A percentile compares a stretch with the other conserved stretches of the same genome.
Evolutionary conservation across 2,888 invertebrate genomes (phyloP).

Genomic region (Mellilla xanthometata): DNA sequence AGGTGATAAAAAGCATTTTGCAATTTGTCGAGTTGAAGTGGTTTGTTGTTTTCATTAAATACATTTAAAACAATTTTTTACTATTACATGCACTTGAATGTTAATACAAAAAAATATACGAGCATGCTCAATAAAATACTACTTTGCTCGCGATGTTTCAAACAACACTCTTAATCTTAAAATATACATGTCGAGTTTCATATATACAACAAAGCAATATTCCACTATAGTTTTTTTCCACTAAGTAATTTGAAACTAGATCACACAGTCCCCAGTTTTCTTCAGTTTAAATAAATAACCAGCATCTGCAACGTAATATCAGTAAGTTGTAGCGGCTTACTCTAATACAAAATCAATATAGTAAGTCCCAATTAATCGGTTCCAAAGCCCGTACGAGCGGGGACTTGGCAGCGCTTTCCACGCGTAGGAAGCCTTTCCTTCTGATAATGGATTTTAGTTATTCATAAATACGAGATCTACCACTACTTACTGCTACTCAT

Average conservation of each 20-base stretch:
- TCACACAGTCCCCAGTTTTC: constrained; percentile 7
- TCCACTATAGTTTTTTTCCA: not conserved
- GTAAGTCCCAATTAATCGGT: constrained; percentile 73
- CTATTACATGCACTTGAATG: too few relatives aligned
- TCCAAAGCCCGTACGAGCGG: constrained; percentile 52
- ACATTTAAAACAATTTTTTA: too few relatives aligned
- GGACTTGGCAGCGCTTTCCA: constrained; percentile 41
- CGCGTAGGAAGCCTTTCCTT: constrained; percentile 33
- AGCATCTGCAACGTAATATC: constrained; percentile 56
- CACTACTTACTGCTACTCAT: not conserved
- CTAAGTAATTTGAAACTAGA: constrained; percentile 8
- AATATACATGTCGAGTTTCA: too few relatives aligned
- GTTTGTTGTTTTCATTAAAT: too few relatives aligned
- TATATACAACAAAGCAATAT: not conserved
- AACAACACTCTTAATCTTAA: too few relatives aligned
- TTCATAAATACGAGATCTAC: constrained; percentile 38
- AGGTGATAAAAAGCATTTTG: not conserved
- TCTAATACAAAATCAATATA: constrained; percentile 77
- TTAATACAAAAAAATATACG: too few relatives aligned
- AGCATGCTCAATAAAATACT: too few relatives aligned
- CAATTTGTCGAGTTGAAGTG: not conserved
- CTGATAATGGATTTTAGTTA: constrained; percentile 49
- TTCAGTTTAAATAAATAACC: constrained; percentile 55
- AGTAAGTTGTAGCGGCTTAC: constrained; percentile 59
- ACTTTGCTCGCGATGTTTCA: too few relatives aligned